Percentiles rank a stretch among this genome's conserved stretches.
Conservation (phyloP, 2,113 vertebrate genomes). For the Raja brachyura region DNA sequence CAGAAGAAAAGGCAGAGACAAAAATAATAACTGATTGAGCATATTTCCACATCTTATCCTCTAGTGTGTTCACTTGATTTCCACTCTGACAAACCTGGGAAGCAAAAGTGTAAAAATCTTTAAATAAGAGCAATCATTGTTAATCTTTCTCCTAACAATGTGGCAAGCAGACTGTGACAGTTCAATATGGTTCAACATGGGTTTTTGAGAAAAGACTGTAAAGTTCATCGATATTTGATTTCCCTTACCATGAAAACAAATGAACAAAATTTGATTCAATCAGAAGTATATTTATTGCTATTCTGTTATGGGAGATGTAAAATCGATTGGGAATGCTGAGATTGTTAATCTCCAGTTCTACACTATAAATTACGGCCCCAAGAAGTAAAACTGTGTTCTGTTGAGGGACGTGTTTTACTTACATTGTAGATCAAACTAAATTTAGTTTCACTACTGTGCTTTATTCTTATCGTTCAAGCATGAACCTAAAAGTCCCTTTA, state of each 20-base stretch:
- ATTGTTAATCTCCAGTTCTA: neutral
- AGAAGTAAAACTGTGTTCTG: neutral
- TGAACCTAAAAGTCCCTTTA: too few species aligned
- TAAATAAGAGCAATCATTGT: neutral
- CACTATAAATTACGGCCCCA: neutral
- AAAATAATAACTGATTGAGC: neutral
- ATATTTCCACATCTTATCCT: neutral
- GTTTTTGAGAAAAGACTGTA: neutral
- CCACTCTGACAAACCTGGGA: neutral
- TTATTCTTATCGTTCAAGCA: neutral
- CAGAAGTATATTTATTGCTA: neutral
- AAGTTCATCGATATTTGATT: slow-evolving; percentile 11
- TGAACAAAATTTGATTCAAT: neutral
- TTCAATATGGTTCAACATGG: neutral
- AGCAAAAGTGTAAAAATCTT: neutral
- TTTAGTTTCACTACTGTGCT: neutral
- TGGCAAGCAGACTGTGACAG: neutral
- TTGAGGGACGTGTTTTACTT: neutral
- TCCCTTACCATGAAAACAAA: neutral
- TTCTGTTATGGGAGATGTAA: neutral
- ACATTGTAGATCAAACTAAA: neutral
- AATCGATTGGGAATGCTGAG: neutral
- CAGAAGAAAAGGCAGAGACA: neutral
- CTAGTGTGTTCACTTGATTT: neutral
- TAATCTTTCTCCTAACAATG: neutral